Evolutionary conservation across 2,113 vertebrate genomes (phyloP).

Genomic region (Capreolus pygargus): DNA sequence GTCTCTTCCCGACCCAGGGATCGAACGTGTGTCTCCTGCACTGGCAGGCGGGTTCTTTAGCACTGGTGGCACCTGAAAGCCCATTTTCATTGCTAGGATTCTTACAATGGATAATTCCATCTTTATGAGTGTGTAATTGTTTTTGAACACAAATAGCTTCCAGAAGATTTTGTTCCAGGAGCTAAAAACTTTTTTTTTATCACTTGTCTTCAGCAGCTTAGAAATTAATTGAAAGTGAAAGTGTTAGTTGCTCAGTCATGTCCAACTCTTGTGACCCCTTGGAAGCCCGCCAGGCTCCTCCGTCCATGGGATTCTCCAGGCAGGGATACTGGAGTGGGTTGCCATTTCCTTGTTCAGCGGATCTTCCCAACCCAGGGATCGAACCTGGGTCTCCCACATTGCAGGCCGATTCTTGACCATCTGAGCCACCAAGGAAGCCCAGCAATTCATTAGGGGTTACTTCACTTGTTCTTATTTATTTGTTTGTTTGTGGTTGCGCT

Average conservation of each 20-base stretch:
- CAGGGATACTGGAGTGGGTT: neutral
- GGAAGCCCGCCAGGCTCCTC: neutral
- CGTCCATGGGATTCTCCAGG: neutral
- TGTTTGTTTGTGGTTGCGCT: neutral
- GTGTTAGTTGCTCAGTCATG: neutral
- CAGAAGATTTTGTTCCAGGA: neutral
- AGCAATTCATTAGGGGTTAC: neutral
- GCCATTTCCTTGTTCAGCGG: neutral
- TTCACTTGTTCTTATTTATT: neutral
- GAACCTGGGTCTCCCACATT: neutral
- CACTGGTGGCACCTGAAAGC: neutral
- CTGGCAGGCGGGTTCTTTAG: neutral
- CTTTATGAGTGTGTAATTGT: neutral
- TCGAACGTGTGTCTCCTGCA: neutral
- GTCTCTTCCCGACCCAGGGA: neutral
- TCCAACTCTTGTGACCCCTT: neutral
- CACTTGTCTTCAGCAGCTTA: neutral
- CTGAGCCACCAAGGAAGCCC: neutral
- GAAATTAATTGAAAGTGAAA: neutral
- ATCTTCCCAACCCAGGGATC: neutral
- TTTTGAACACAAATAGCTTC: neutral
- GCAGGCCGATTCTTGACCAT: fast-evolving
- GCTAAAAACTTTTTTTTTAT: neutral
- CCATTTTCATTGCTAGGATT: neutral
- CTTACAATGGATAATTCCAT: neutral